These are phyloP conservation scores for Mizuhopecten yessoensis DNA, from an alignment of 1,140 invertebrate genomes.

Conservation along the genomic window DNA sequence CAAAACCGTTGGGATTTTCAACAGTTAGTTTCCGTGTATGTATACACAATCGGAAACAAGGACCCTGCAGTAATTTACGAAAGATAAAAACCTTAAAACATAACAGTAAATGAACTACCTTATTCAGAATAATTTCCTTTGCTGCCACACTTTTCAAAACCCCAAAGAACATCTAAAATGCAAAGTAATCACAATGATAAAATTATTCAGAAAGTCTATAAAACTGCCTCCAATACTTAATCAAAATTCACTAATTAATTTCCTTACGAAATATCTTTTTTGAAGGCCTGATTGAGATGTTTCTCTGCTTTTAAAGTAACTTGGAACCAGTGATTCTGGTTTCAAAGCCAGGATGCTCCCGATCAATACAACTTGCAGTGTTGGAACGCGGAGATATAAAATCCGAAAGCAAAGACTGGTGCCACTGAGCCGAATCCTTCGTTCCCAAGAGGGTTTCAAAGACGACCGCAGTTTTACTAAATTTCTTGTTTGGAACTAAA, in stretches of 20 bases:
- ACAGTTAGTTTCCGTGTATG: no score
- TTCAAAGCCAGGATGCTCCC: background rate
- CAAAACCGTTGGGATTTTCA: no score
- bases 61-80: no score
- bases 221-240: conserved; percentile 2
- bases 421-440: background rate
- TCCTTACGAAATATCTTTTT: conserved; percentile 1
- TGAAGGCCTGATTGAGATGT: conserved; percentile 11
- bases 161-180: background rate
- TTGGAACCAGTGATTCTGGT: conserved; percentile 6
- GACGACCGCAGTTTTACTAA: conserved; percentile 33
- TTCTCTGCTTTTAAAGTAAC: conserved; percentile 17
- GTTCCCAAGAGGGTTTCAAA: conserved; percentile 22
- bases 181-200: conserved; percentile 26
- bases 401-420: conserved; percentile 26
- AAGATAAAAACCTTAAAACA: no score
- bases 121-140: background rate
- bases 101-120: background rate
- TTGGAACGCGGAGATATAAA: background rate
- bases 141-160: background rate
- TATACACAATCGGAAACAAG: no score
- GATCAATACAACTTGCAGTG: background rate
- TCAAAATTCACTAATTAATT: conserved; percentile 40
- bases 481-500: conserved; percentile 35
- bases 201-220: conserved; percentile 30